phyloP scores from a whole-genome alignment of 2,113 vertebrate genomes.

The Zeus faber region DNA sequence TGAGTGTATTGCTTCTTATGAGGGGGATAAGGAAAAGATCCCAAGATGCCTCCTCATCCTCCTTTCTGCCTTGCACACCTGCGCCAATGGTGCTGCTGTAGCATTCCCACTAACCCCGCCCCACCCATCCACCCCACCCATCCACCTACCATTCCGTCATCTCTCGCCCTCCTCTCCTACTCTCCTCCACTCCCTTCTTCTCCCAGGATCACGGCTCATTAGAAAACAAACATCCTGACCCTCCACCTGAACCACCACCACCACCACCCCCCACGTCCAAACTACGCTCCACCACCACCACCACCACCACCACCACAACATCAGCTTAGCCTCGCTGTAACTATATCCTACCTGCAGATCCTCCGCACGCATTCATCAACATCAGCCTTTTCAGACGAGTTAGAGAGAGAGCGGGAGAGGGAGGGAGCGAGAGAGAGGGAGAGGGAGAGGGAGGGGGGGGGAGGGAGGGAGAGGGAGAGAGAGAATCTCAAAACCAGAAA shows the following conservation, averaged over 20 bases:
- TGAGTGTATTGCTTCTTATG: no score
- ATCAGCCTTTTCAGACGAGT: slow-evolving; percentile 78
- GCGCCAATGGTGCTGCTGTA: no score
- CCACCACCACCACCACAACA: slow-evolving; percentile 43
- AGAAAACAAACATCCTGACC: slow-evolving; percentile 82
- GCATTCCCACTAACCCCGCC: neutral
- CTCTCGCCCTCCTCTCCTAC: slow-evolving; percentile 56
- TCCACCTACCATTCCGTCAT: slow-evolving; percentile 37
- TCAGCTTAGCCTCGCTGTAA: slow-evolving; percentile 73
- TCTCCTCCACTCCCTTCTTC: slow-evolving; percentile 64
- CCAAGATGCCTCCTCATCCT: no score
- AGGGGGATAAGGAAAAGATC: no score
- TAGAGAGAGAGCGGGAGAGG: slow-evolving; percentile 59
- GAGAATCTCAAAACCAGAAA: no score
- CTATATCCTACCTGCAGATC: slow-evolving; percentile 82
- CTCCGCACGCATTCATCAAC: slow-evolving; percentile 84
- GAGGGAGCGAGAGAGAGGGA: slow-evolving; percentile 52
- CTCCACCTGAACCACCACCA: slow-evolving; percentile 31
- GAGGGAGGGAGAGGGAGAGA: neutral
- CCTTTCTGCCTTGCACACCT: slow-evolving; percentile 42
- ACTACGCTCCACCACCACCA: slow-evolving; percentile 27
- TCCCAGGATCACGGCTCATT: slow-evolving; percentile 79
- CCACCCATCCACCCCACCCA: slow-evolving; percentile 7
- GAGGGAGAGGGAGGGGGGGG: neutral
- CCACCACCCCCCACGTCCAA: slow-evolving; percentile 33